Percentiles rank a stretch among this genome's conserved stretches.
Evolutionary conservation across 2,113 vertebrate genomes (phyloP).

Genomic region (Sinocyclocheilus rhinocerous): DNA sequence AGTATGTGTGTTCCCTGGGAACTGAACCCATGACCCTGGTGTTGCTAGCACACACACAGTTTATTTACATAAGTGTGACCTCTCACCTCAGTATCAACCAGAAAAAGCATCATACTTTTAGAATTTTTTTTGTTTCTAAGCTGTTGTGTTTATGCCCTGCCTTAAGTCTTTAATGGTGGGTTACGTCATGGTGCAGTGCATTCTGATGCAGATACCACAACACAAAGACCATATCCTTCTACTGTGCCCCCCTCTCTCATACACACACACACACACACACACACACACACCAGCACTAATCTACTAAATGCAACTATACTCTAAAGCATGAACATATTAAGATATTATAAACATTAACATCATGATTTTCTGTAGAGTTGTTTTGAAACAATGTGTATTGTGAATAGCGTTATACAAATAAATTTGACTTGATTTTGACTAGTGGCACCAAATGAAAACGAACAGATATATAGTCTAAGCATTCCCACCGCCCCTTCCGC

Average conservation of each 20-base stretch:
- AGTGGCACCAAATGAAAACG: neutral
- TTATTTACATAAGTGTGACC: conserved; percentile 17
- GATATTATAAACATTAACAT: no score
- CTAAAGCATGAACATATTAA: neutral
- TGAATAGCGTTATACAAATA: neutral
- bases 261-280: conserved; percentile 38
- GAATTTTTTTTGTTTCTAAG: neutral
- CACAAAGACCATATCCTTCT: conserved; percentile 41
- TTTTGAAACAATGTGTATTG: neutral
- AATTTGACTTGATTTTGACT: neutral
- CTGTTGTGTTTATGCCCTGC: neutral
- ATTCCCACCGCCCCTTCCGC: neutral
- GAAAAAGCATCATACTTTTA: neutral
- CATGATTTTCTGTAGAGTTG: neutral
- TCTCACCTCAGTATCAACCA: conserved; percentile 15
- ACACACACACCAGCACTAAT: conserved; percentile 14
- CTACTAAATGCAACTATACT: neutral
- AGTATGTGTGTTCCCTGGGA: neutral
- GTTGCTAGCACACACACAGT: conserved; percentile 4
- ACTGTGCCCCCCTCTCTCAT: conserved; percentile 9
- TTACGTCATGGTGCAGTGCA: conserved; percentile 17
- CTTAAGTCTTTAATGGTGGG: neutral
- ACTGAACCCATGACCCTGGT: conserved; percentile 25
- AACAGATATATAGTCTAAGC: neutral
- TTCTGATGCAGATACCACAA: conserved; percentile 26